Conservation (phyloP, 2,113 vertebrate genomes). For the Oncorhynchus tshawytscha region DNA sequence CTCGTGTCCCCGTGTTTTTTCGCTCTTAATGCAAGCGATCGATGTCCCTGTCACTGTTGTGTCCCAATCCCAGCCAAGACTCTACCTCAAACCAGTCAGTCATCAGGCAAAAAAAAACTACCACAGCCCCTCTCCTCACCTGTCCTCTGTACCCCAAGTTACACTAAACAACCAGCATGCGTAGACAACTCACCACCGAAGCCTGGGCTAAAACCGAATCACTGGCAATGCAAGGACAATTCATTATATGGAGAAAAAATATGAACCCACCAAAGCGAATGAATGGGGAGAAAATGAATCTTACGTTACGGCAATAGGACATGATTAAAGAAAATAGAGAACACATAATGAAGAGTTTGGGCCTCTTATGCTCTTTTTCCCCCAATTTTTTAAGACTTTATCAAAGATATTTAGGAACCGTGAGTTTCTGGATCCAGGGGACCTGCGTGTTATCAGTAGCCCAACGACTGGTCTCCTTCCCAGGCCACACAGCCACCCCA, state of each 20-base stretch:
- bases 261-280: constrained; percentile 61
- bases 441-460: constrained; percentile 75
- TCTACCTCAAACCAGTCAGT: constrained; percentile 86
- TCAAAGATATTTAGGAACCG: constrained; percentile 14
- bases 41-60: constrained; percentile 98
- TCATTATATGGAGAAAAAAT: constrained; percentile 32
- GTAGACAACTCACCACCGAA: constrained; percentile 66
- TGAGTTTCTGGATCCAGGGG: constrained; percentile 62
- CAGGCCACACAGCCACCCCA: constrained; percentile 74
- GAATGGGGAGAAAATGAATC: constrained; percentile 58
- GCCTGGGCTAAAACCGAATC: constrained; percentile 61
- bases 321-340: constrained; percentile 60
- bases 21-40: constrained; percentile 96
- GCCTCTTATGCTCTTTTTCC: too few species aligned
- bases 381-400: constrained; percentile 44
- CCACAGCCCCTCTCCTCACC: constrained; percentile 78
- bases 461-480: constrained; percentile 70
- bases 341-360: constrained; percentile 6
- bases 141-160: constrained; percentile 47
- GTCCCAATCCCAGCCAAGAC: constrained; percentile 97
- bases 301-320: constrained; percentile 76
- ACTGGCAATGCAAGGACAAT: constrained; percentile 44
- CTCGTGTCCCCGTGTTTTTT: constrained; percentile 75
- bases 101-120: constrained; percentile 78
- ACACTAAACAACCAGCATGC: constrained; percentile 65